phyloP scores from a whole-genome alignment of 2,113 vertebrate genomes.

The Setophaga kirtlandii region DNA sequence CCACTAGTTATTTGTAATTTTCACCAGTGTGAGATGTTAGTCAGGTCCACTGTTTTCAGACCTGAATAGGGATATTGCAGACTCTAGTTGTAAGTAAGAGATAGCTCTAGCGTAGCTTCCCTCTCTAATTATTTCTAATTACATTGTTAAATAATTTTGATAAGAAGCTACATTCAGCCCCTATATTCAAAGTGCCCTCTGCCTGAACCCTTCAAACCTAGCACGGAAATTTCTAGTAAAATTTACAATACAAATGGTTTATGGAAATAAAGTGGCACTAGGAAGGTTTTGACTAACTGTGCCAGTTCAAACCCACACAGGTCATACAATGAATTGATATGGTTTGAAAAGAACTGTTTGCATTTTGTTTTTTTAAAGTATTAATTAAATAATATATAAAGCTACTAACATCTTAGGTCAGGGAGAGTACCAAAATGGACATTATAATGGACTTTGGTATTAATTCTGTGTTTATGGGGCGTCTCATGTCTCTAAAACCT shows the following conservation, averaged over 20 bases:
- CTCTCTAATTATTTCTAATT: slow-evolving; percentile 11
- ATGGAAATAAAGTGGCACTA: slow-evolving; percentile 58
- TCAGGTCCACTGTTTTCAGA: background rate
- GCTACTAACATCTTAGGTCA: slow-evolving; percentile 61
- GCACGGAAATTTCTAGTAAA: slow-evolving; percentile 50
- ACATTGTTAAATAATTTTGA: background rate
- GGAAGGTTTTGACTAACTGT: slow-evolving; percentile 57
- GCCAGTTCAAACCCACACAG: slow-evolving; percentile 57
- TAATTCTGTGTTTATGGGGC: slow-evolving; percentile 67
- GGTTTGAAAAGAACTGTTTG: slow-evolving; percentile 52
- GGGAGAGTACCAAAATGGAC: slow-evolving; percentile 64
- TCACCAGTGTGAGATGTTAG: background rate
- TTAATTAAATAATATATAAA: slow-evolving; percentile 62
- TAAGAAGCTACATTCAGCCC: background rate
- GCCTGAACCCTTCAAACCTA: slow-evolving; percentile 46
- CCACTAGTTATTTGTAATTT: background rate
- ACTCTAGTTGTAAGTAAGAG: background rate
- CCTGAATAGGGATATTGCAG: background rate
- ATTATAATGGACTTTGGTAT: slow-evolving; percentile 63
- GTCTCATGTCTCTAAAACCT: slow-evolving; percentile 66
- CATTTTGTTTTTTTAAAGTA: slow-evolving; percentile 35
- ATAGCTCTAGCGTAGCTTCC: background rate
- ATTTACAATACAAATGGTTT: slow-evolving; percentile 49
- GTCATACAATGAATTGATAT: slow-evolving; percentile 48
- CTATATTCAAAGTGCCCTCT: background rate